Evolutionary conservation across 1,140 invertebrate genomes (phyloP), one percentile per base, ranked within the genome.

Genomic region (Calliopsis andreniformis): DNA sequence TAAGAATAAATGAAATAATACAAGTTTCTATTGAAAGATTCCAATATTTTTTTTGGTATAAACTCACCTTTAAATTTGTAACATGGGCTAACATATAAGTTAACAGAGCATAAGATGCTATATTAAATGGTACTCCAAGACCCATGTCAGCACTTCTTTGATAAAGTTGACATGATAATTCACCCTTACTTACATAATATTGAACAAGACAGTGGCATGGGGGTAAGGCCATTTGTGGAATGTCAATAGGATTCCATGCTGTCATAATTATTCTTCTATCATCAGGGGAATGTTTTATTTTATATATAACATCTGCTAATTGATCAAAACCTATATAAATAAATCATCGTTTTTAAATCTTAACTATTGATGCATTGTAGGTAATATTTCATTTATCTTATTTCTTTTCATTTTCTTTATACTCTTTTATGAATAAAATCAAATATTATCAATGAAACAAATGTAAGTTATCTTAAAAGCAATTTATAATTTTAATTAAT

Each of bases 121-220:
- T 99, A 90, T 99, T 99, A 89, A 99, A 99, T 23, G 99, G 99
- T 2, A 99, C 98, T 25, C 99, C 99, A 2, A 99, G 92, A 8
- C 98, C 98, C 96, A 99, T 98, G 92, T 99, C 99, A 20, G 97
- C 98, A 78, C 98, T 99, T 86, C 99, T 93, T 92, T 99, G 99
- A 90, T 99, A 99, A 75, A 99, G 90, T 85, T 98, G 96, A 89
- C 98, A 99, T 4, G 97, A 98, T 0, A 97, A 88, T 85, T 96
- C 93, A 16, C 95, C 96, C 91, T 97, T 93, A 0, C 94, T 93
- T 0, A 99, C 98, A 93, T 97, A 98, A 92, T 99, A 99, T 90
- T 99, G 98, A 0, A 95, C 96, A 6, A 99, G 91, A 87, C 96
- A 97, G 91, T 99, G 99, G 88, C 99, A 99, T 0, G 99, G 99